These are phyloP conservation scores for Amiota mariae DNA, from an alignment of 2,888 invertebrate genomes.

Conservation along the genomic window DNA sequence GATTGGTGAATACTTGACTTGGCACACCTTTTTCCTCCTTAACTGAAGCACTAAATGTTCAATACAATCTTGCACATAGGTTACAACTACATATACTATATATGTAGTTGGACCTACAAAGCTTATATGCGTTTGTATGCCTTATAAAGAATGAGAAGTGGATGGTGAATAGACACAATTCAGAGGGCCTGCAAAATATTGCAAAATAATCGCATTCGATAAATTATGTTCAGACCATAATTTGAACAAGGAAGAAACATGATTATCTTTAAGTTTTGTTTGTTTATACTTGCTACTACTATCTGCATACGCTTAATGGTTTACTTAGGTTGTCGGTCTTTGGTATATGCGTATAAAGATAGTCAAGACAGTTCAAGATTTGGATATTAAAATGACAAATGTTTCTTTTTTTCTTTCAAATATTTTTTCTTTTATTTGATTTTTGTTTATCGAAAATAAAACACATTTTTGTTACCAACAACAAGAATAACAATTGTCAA, in stretches of 20 bases:
- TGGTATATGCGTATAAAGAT: too few species aligned
- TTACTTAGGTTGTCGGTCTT: background rate
- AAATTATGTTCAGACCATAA: constrained; percentile 12
- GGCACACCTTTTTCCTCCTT: constrained; percentile 11
- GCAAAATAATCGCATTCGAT: constrained; percentile 24
- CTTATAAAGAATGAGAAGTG: too few species aligned
- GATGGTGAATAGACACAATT: too few species aligned
- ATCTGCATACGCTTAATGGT: background rate
- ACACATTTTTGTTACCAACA: background rate
- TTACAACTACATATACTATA: too few species aligned
- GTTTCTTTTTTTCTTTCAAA: background rate
- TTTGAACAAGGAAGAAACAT: background rate
- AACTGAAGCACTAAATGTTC: background rate
- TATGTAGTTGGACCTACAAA: too few species aligned
- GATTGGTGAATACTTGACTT: background rate
- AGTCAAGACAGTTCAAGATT: background rate
- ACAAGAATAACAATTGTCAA: background rate
- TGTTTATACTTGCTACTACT: background rate
- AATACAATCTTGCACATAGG: too few species aligned
- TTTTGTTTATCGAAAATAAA: background rate
- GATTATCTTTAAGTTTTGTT: background rate
- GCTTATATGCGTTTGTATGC: too few species aligned
- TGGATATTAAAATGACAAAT: background rate
- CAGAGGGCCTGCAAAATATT: constrained; percentile 8
- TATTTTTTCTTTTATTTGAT: background rate